Percentiles rank a stretch among this genome's conserved stretches.
phyloP scores from a whole-genome alignment of 2,797 vertebrate species.

The Sarcoramphus papa region DNA sequence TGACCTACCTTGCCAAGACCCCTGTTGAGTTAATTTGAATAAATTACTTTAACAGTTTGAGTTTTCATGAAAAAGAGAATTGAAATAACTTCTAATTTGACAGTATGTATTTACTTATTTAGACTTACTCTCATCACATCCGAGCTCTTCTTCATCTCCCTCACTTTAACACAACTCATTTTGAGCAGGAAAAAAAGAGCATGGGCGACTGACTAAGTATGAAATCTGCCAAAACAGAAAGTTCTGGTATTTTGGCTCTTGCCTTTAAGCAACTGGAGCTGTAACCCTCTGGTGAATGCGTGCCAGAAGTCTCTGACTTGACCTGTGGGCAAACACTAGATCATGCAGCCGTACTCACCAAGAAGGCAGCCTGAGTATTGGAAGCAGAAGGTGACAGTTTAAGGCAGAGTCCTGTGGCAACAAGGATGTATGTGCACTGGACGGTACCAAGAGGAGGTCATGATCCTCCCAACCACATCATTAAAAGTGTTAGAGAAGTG shows the following conservation, averaged over 20 bases:
- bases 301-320: not conserved
- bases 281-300: not conserved
- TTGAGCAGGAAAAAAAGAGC: not conserved
- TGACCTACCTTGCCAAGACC: constrained; percentile 32
- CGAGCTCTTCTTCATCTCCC: not conserved
- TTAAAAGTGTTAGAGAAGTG: not conserved
- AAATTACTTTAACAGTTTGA: constrained; percentile 13
- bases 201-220: not conserved
- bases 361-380: not conserved
- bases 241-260: not conserved
- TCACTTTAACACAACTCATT: not conserved
- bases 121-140: not conserved
- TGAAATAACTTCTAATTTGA: constrained; percentile 33
- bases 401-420: not conserved
- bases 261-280: not conserved
- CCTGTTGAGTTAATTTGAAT: constrained; percentile 28
- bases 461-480: not conserved
- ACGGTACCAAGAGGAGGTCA: not conserved
- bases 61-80: constrained; percentile 21
- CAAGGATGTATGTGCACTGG: not conserved
- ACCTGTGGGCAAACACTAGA: not conserved
- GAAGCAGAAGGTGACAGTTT: not conserved
- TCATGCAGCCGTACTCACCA: not conserved
- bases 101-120: not conserved
- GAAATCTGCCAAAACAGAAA: not conserved